Evolutionary conservation across 2,113 vertebrate species (phyloP).

Genomic region (Camarhynchus parvulus): DNA sequence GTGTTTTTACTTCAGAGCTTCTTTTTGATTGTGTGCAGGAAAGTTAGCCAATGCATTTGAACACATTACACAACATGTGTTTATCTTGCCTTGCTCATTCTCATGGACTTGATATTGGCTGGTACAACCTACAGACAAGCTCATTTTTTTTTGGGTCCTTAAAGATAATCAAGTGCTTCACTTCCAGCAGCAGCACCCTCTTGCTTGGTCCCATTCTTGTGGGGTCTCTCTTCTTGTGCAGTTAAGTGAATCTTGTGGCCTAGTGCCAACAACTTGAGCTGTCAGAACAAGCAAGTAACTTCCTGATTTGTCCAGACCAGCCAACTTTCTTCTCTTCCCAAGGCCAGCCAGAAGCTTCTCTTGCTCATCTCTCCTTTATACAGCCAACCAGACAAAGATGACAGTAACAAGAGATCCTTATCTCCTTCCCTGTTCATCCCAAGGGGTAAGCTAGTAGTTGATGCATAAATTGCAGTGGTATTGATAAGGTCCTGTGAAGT

Average conservation of each 20-base stretch:
- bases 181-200: background rate
- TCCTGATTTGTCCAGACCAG: background rate
- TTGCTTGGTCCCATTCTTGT: background rate
- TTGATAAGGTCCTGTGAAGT: background rate
- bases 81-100: background rate
- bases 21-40: background rate
- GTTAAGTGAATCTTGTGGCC: background rate
- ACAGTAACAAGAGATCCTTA: background rate
- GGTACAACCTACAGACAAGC: background rate
- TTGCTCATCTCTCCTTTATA: background rate
- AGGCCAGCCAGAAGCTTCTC: background rate
- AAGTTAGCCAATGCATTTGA: background rate
- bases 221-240: background rate
- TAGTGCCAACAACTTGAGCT: background rate
- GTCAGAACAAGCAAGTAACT: background rate
- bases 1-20: background rate
- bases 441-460: background rate
- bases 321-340: background rate
- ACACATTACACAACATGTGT: background rate
- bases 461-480: background rate
- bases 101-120: background rate
- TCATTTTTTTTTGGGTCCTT: fast-evolving
- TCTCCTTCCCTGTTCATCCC: background rate
- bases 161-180: background rate
- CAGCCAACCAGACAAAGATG: background rate